A percentile compares a stretch with the other conserved stretches of the same genome.
Evolutionary conservation across 2,113 vertebrate genomes (phyloP).

Genomic region (Ivindomyrus marchei): DNA sequence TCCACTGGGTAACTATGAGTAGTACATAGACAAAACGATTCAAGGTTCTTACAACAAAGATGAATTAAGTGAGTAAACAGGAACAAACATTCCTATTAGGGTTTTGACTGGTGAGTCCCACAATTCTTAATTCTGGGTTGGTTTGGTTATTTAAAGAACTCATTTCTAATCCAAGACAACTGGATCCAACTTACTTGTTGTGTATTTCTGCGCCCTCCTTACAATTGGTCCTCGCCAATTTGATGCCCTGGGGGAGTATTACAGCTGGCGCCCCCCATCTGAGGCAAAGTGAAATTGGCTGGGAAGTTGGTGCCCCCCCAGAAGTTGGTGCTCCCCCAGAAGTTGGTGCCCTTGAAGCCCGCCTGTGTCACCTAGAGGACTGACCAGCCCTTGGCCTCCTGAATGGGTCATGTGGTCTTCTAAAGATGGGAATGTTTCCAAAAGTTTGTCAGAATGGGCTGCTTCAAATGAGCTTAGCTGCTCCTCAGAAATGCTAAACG

Average conservation of each 20-base stretch:
- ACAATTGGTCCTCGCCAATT: neutral
- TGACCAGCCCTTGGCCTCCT: neutral
- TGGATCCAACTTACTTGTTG: neutral
- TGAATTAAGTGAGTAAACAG: neutral
- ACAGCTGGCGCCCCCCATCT: neutral
- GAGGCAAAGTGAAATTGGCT: neutral
- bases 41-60: neutral
- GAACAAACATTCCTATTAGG: neutral
- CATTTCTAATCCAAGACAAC: neutral
- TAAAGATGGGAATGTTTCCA: neutral
- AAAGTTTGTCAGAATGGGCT: neutral
- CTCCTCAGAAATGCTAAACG: neutral
- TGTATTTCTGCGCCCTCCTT: neutral
- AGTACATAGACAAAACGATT: neutral
- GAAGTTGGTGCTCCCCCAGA: neutral
- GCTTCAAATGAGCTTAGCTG: neutral
- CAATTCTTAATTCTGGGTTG: neutral
- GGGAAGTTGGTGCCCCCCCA: neutral
- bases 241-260: neutral
- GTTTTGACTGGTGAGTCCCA: neutral
- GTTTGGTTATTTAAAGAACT: neutral
- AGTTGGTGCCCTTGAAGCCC: neutral
- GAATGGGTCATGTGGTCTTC: neutral
- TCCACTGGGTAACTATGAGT: neutral
- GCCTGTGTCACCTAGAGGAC: neutral